Evolutionary conservation across 2,113 vertebrate genomes (phyloP), one percentile per base, ranked within the genome.

Genomic region (Galeopterus variegatus): DNA sequence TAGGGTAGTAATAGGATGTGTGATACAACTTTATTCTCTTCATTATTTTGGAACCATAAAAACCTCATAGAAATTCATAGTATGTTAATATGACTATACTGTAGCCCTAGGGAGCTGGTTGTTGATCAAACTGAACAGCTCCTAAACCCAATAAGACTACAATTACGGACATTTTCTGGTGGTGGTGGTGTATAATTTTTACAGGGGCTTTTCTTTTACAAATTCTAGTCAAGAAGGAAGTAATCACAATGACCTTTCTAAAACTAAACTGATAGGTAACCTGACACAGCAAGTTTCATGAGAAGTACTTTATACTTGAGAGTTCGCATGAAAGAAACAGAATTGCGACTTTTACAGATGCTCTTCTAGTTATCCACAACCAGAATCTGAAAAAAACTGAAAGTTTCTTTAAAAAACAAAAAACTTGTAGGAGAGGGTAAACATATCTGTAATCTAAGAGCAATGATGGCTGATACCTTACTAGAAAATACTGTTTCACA

Each of bases 381-480:
- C 0, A 91, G 67, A 52, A 97, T 84, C 8, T 62, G 50, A 28
- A 90, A 95, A n/a, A 93, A 96, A 89, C 13, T 11, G 11, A 62
- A 91, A 3, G 8, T 75, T 96, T 92, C 45, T 96, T 17, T 4
- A 77, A 15, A 80, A 18, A 18, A 77, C 41, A 77, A 24, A 54
- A n/a, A 83, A 12, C 17, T 26, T 6, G 3, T 45, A 50, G 64
- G n/a, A 93, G 48, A 97, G 23, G 96, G 48, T 91, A 8, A 36
- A 52, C 36, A 81, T 56, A 79, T 70, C 28, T 70, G 6, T 80
- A 67, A 13, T 17, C 56, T 62, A 60, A 84, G 14, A 90, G 77
- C 86, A 95, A 83, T 65, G 90, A 97, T 41, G 62, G 56, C 80
- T 86, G 80, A 88, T 83, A 88, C 6, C 41, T 85, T 62, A 96